Percentiles rank a stretch among this genome's conserved stretches.
Evolutionary conservation across 2,113 vertebrate species (phyloP).

Genomic region (Leptobrachium ailaonicum): DNA sequence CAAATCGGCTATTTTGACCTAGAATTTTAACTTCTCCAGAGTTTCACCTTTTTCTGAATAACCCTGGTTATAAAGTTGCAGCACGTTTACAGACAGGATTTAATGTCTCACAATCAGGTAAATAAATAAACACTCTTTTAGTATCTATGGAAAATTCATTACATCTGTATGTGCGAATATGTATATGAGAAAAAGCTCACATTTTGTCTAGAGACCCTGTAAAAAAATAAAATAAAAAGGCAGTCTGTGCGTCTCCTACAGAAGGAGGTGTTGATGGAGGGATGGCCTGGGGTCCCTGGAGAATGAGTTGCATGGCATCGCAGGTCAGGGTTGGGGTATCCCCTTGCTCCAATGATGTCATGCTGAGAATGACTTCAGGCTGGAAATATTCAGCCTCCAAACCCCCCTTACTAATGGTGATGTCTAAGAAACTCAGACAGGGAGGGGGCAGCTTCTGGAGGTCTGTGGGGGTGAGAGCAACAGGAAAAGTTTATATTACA

Average conservation of each 20-base stretch:
- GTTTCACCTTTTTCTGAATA: no score
- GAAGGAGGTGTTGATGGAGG: neutral
- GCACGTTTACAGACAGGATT: no score
- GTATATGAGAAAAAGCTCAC: neutral
- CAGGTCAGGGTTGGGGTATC: slow-evolving; percentile 24
- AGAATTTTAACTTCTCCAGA: no score
- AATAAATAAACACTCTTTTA: no score
- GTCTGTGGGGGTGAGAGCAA: neutral
- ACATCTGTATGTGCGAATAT: no score
- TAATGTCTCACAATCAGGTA: no score
- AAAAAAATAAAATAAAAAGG: no score
- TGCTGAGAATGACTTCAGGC: slow-evolving; percentile 21
- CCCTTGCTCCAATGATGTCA: slow-evolving; percentile 25
- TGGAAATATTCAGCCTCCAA: slow-evolving; percentile 29
- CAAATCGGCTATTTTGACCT: no score
- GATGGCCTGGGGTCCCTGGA: slow-evolving; percentile 1
- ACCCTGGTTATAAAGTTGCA: slow-evolving; percentile 2
- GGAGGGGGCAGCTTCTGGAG: slow-evolving; percentile 35
- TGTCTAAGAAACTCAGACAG: slow-evolving; percentile 35
- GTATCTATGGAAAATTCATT: slow-evolving; percentile 7
- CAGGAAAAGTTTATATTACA: slow-evolving; percentile 11
- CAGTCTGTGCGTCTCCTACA: neutral
- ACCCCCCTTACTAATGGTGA: neutral
- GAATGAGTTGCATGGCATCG: neutral
- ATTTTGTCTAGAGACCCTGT: neutral